These are phyloP conservation scores for Cotesia glomerata DNA, from an alignment of 1,140 invertebrate species.

Conservation along the genomic window DNA sequence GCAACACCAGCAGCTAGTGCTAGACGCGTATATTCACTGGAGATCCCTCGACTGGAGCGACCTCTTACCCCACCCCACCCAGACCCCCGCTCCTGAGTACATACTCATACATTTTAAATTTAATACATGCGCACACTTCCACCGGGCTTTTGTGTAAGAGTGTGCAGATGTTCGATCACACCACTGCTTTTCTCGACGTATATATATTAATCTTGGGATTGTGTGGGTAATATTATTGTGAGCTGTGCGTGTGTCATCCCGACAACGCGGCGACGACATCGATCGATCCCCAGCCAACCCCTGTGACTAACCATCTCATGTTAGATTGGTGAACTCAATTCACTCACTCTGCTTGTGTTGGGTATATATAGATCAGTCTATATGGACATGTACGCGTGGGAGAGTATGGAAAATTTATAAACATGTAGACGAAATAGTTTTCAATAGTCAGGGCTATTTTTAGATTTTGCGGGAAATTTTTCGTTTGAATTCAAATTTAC, in stretches of 20 bases:
- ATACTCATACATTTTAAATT: not conserved
- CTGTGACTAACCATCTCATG: not conserved
- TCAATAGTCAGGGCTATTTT: no score
- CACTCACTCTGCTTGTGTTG: no score
- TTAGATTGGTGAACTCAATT: not conserved
- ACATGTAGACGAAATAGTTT: no score
- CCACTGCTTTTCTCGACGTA: not conserved
- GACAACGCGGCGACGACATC: constrained; percentile 11
- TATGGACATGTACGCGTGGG: no score
- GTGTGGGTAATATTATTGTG: not conserved
- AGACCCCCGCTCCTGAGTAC: constrained; percentile 30
- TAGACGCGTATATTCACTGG: constrained; percentile 49
- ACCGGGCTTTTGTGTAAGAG: not conserved
- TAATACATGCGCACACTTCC: not conserved
- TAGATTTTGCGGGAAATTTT: no score
- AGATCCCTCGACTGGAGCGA: constrained; percentile 48
- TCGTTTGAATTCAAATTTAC: no score
- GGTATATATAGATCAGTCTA: no score
- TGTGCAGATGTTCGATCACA: not conserved
- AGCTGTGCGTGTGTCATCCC: not conserved
- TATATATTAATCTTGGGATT: not conserved
- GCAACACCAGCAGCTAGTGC: constrained; percentile 20
- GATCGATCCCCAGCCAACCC: constrained; percentile 21
- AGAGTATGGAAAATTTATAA: no score
- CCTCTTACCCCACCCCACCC: constrained; percentile 60